These are phyloP conservation scores for Ryuthela nishihirai DNA, from an alignment of 2,888 invertebrate genomes.

Conservation along the genomic window DNA sequence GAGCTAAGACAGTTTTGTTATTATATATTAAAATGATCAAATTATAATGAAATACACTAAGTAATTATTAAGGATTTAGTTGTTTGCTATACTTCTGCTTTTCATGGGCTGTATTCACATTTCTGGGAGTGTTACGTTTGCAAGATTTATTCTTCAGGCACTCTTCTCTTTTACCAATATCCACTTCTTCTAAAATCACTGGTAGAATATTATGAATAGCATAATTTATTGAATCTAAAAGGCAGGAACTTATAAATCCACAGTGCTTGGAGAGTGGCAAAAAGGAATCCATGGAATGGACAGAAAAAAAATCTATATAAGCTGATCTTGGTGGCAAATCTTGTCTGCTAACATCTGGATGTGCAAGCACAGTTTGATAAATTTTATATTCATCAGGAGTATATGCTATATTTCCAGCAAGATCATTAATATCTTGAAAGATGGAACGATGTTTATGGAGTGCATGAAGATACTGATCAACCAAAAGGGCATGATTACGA, in stretches of 20 bases:
- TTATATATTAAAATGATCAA: too few relatives aligned
- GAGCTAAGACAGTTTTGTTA: too few relatives aligned
- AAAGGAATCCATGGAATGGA: conserved; percentile 43
- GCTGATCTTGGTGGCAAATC: conserved; percentile 44
- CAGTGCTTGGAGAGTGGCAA: conserved; percentile 42
- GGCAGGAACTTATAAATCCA: conserved; percentile 43
- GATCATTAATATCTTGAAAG: conserved; percentile 40
- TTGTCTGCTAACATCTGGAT: conserved; percentile 33
- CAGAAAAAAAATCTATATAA: conserved; percentile 45
- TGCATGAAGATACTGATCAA: conserved; percentile 44
- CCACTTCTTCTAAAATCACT: conserved; percentile 38
- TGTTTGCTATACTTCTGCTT: too few relatives aligned
- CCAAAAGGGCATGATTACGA: conserved; percentile 46
- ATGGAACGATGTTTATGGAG: conserved; percentile 40
- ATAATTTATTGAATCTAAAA: conserved; percentile 42
- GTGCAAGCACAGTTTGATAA: conserved; percentile 23
- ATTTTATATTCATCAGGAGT: conserved; percentile 42
- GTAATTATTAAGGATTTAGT: too few relatives aligned
- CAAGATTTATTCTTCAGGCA: too few relatives aligned
- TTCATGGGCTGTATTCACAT: too few relatives aligned
- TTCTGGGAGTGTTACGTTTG: too few relatives aligned
- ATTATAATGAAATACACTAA: too few relatives aligned
- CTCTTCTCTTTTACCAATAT: too few relatives aligned
- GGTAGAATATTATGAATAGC: conserved; percentile 44
- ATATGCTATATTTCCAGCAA: conserved; percentile 42